phyloP scores from a whole-genome alignment of 2,888 invertebrate species.

The Chaetogeoica ovagalla region DNA sequence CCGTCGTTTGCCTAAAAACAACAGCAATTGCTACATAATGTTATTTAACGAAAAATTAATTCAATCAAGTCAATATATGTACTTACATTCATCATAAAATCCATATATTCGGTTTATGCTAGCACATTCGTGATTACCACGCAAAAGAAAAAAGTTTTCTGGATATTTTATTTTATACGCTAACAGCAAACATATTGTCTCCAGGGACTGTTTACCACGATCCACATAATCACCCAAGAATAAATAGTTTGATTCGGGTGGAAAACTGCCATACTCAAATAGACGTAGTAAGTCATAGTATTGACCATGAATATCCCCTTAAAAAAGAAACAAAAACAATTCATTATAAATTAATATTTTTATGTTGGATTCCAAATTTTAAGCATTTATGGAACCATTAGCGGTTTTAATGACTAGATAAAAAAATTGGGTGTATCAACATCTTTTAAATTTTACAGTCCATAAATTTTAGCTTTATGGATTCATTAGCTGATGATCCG shows the following conservation, averaged over 20 bases:
- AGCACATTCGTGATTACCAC: conserved; percentile 91
- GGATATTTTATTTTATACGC: conserved; percentile 99
- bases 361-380: too few relatives aligned
- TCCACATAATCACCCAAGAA: conserved; percentile 99
- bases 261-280: conserved; percentile 98
- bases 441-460: too few relatives aligned
- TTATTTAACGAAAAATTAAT: too few relatives aligned
- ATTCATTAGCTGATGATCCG: too few relatives aligned
- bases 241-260: conserved; percentile 95
- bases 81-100: conserved; percentile 96
- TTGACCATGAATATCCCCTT: conserved; percentile 98
- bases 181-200: conserved; percentile 94
- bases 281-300: conserved; percentile 96
- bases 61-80: conserved; percentile 4
- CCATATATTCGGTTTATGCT: conserved; percentile 72
- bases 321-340: not conserved
- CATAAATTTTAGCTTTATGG: too few relatives aligned
- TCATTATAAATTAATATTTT: not conserved
- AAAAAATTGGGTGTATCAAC: too few relatives aligned
- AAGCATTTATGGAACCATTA: too few relatives aligned
- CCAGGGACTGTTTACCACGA: conserved; percentile 95
- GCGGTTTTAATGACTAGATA: too few relatives aligned
- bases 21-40: not conserved
- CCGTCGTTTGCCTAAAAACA: conserved; percentile 67
- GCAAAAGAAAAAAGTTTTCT: conserved; percentile 94